phyloP scores from a whole-genome alignment of 2,888 invertebrate genomes.

The Drepana falcataria region DNA sequence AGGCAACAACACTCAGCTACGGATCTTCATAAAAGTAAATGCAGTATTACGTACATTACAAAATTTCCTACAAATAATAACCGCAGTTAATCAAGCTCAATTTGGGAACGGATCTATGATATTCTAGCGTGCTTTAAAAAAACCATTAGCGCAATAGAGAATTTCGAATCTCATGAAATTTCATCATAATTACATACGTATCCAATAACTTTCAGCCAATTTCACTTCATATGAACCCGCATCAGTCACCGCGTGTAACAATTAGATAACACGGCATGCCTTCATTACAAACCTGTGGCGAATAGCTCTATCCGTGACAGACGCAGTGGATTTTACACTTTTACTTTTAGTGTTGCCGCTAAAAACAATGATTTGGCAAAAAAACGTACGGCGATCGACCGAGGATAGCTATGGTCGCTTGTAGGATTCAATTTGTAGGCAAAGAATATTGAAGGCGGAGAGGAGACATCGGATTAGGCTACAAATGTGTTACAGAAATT shows the following conservation, averaged over 20 bases:
- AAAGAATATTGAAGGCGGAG: neutral
- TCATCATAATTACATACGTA: neutral
- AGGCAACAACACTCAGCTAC: too few relatives aligned
- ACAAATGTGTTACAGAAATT: too few relatives aligned
- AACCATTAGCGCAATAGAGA: too few relatives aligned
- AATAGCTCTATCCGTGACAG: slow-evolving; percentile 16
- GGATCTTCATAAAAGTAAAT: too few relatives aligned
- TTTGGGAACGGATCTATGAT: too few relatives aligned
- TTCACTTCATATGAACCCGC: neutral
- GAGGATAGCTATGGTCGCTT: slow-evolving; percentile 18
- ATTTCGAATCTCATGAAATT: neutral
- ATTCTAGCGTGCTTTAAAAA: too few relatives aligned
- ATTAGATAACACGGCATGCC: neutral
- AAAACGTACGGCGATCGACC: slow-evolving; percentile 23
- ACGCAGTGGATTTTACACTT: slow-evolving; percentile 44
- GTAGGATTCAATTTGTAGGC: slow-evolving; percentile 1
- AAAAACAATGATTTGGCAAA: slow-evolving; percentile 57
- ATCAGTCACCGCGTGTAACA: neutral
- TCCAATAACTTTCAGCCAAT: neutral
- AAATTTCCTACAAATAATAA: too few relatives aligned
- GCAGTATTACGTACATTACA: too few relatives aligned
- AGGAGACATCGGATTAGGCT: neutral
- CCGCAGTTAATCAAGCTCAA: too few relatives aligned
- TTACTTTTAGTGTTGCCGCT: slow-evolving; percentile 51
- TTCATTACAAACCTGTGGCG: neutral